Evolutionary conservation across 2,888 invertebrate species (phyloP), one percentile per base, ranked within the genome.

Genomic region (Orthosia gothica): DNA sequence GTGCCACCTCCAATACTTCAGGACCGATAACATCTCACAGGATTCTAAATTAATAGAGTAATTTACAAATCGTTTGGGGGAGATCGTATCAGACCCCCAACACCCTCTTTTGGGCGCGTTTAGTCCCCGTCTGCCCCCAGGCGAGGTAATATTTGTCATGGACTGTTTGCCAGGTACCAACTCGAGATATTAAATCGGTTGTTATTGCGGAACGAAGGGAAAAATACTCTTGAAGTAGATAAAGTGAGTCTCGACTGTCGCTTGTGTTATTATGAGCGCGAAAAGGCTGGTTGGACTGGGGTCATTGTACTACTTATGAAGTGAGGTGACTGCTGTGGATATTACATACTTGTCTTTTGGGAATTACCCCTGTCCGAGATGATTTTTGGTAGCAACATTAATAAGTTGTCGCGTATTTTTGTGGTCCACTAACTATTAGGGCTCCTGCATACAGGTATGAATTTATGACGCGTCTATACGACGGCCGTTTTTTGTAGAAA

Each of bases 31-130:
- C 79, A 91, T 92, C 91, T 86, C 82, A 82, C 80, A 85, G 87
- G 88, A 81, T 84, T 80, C 80, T 75, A 87, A 91, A 92, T 92
- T 92, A 92, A 92, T 92, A 89, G 90, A 90, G 88, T 89, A 89
- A 91, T 93, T 93, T 91, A 90, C 92, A 92, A 92, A 92, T 92
- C 91, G 89, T 88, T 86, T 82, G 82, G 82, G 86, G 86, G 80
- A 87, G 87, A 87, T 89, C 67, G 63, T 76, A 89, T 89, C 89
- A 63, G 71, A 58, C 45, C 16, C 59, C 61, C 20, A 61, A 61
- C 61, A 66, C 59, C 70, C 57, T 55, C 58, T 23, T 52, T 62
- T 54, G 66, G 62, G 64, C 70, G 55, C 69, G 62, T 59, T 83
- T 61, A 78, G 75, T 83, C 61, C 57, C 67, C 70, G 72, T 75